A percentile compares a stretch with the other conserved stretches of the same genome.
Conservation (phyloP, 2,888 invertebrate genomes). For the Seira sanloemensis region DNA sequence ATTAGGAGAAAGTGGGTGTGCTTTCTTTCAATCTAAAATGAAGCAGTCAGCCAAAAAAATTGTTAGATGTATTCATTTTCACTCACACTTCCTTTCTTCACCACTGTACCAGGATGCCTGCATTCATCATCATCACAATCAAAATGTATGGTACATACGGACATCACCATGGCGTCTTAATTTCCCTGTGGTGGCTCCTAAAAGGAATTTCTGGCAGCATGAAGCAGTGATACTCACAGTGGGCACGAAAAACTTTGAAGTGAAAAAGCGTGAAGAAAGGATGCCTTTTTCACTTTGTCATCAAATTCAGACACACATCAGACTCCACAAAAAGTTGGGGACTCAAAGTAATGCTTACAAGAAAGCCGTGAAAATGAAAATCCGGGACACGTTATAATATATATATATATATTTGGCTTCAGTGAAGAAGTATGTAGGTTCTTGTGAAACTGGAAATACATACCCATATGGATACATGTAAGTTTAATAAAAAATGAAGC, state of each 20-base stretch:
- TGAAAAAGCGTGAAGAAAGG: slow-evolving; percentile 33
- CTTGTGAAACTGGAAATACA: too few species aligned
- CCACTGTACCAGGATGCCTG: slow-evolving; percentile 14
- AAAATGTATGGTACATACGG: slow-evolving; percentile 41
- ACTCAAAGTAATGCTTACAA: slow-evolving; percentile 39
- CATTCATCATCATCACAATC: slow-evolving; percentile 48
- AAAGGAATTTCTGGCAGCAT: slow-evolving; percentile 39
- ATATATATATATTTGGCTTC: too few species aligned
- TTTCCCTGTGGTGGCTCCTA: slow-evolving; percentile 55
- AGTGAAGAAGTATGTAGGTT: too few species aligned
- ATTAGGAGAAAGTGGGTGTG: slow-evolving; percentile 44
- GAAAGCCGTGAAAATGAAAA: slow-evolving; percentile 40
- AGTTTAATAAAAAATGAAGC: too few species aligned
- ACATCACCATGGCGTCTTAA: slow-evolving; percentile 57
- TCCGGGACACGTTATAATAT: too few species aligned
- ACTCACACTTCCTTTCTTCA: too few species aligned
- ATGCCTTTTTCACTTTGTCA: slow-evolving; percentile 25
- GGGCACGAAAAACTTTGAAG: too few species aligned
- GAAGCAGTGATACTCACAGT: slow-evolving; percentile 7
- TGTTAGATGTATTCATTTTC: slow-evolving; percentile 2
- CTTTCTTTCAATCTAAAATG: not conserved
- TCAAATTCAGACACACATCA: slow-evolving; percentile 23
- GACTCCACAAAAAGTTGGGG: slow-evolving; percentile 31
- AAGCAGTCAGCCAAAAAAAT: slow-evolving; percentile 16
- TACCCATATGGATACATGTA: slow-evolving; percentile 52